phyloP scores from a whole-genome alignment of 2,797 vertebrate species.

The Nannoperca australis region DNA sequence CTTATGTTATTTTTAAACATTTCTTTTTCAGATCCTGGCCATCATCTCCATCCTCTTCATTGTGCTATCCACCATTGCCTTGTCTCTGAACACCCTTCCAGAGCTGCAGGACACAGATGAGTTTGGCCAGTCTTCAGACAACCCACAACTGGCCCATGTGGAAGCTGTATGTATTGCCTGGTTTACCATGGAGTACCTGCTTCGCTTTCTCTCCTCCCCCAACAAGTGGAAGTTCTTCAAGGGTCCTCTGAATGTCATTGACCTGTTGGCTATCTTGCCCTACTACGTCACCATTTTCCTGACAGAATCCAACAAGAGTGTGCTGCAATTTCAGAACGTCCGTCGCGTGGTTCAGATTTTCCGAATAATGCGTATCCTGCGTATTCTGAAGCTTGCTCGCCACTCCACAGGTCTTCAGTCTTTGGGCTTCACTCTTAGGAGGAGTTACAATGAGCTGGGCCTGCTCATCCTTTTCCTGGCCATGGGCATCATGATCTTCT shows the following conservation, averaged over 20 bases:
- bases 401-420: constrained; percentile 98
- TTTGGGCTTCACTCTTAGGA: constrained; percentile 94
- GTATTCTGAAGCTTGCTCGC: constrained; percentile 96
- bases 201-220: constrained; percentile 97
- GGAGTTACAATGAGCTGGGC: constrained; percentile 98
- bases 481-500: constrained; percentile 99
- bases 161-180: constrained; percentile 98
- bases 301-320: constrained; percentile 99
- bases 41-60: constrained; percentile 99
- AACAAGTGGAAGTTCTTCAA: constrained; percentile 99
- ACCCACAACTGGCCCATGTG: constrained; percentile 96
- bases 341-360: constrained; percentile 98
- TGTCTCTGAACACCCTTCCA: constrained; percentile 98
- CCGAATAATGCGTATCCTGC: constrained; percentile 97
- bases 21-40: constrained; percentile 94
- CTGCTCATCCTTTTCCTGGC: constrained; percentile 97
- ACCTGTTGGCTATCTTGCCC: constrained; percentile 96
- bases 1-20: constrained; percentile 45
- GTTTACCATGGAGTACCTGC: constrained; percentile 99
- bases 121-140: constrained; percentile 94
- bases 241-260: constrained; percentile 97
- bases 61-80: constrained; percentile 97
- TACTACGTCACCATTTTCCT: constrained; percentile 99
- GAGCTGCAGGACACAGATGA: constrained; percentile 96
- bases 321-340: constrained; percentile 98